A percentile compares a stretch with the other conserved stretches of the same genome.
These are phyloP conservation scores for Rhinichthys osculus DNA, from an alignment of 2,797 vertebrate genomes.

Conservation along the genomic window DNA sequence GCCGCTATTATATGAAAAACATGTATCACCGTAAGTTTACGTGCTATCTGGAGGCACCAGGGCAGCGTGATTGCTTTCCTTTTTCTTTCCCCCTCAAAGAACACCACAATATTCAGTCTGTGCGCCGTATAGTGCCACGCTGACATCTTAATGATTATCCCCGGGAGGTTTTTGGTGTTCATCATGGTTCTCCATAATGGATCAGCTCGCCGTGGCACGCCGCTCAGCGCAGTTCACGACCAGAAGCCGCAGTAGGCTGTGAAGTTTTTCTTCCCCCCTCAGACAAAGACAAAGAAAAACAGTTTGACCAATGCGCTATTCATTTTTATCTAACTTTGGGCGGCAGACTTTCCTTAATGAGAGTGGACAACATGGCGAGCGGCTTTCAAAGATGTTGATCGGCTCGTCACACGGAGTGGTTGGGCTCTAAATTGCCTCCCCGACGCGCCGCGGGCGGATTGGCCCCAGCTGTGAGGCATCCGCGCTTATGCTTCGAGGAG, in stretches of 20 bases:
- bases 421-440: slow-evolving; percentile 60
- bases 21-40: slow-evolving; percentile 66
- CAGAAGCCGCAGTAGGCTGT: slow-evolving; percentile 21
- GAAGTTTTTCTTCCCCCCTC: slow-evolving; percentile 2
- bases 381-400: slow-evolving; percentile 61
- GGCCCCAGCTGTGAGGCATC: slow-evolving; percentile 59
- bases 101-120: slow-evolving; percentile 54
- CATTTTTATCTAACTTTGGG: slow-evolving; percentile 36
- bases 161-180: slow-evolving; percentile 65
- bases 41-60: slow-evolving; percentile 61
- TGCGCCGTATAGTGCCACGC: slow-evolving; percentile 56
- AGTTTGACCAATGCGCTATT: slow-evolving; percentile 4
- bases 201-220: slow-evolving; percentile 55
- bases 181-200: slow-evolving; percentile 62
- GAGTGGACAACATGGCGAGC: slow-evolving; percentile 59
- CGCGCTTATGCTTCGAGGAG: slow-evolving; percentile 33
- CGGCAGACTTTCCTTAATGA: slow-evolving; percentile 42
- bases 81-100: slow-evolving; percentile 46
- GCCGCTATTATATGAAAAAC: slow-evolving; percentile 70
- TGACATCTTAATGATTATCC: slow-evolving; percentile 74
- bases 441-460: slow-evolving; percentile 39
- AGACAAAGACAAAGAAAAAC: slow-evolving; percentile 32
- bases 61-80: slow-evolving; percentile 64
- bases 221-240: slow-evolving; percentile 52
- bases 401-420: slow-evolving; percentile 59